Conservation (phyloP, 2,113 vertebrate species). For the Zingel zingel region DNA sequence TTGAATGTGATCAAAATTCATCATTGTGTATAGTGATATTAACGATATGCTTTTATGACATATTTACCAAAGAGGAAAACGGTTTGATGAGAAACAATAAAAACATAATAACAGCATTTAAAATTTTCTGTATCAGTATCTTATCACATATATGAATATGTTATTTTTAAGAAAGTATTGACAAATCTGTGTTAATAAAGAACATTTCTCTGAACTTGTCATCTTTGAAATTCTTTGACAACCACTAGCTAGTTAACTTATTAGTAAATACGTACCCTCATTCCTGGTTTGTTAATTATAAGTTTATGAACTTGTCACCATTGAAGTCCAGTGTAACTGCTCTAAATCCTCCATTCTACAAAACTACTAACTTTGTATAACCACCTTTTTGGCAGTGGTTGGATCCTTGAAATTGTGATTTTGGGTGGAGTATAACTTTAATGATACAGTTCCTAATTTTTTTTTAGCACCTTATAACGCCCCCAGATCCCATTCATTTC, state of each 20-base stretch:
- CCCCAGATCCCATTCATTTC: neutral
- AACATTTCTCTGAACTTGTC: neutral
- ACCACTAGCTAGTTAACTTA: neutral
- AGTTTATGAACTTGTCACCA: neutral
- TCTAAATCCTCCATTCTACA: neutral
- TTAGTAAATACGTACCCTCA: neutral
- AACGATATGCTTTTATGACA: neutral
- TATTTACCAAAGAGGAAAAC: no score
- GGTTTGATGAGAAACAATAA: no score
- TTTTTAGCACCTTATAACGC: neutral
- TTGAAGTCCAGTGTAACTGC: neutral
- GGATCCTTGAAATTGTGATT: neutral
- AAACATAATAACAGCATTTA: no score
- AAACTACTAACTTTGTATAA: neutral
- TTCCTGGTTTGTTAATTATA: neutral
- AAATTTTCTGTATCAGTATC: neutral
- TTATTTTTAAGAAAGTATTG: neutral
- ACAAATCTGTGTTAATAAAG: neutral
- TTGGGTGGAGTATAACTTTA: conserved; percentile 3
- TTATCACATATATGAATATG: neutral
- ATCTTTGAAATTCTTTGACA: neutral
- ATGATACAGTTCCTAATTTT: neutral
- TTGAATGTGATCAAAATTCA: neutral
- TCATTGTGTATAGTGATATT: neutral
- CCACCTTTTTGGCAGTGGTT: neutral